phyloP scores from a whole-genome alignment of 2,888 invertebrate species.

The Mesorhabditis belari region DNA sequence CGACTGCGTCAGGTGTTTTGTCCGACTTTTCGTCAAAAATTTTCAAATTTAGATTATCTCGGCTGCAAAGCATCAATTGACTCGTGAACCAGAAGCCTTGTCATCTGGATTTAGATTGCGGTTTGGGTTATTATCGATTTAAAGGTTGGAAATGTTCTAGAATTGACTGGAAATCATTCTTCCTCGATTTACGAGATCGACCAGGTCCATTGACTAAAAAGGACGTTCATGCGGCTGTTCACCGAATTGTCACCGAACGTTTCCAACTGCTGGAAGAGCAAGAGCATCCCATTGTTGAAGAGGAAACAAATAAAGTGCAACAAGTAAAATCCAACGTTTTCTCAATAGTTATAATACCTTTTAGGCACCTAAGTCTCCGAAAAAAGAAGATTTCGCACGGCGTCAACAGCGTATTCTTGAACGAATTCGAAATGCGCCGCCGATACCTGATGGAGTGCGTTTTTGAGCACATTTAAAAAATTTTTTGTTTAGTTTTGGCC shows the following conservation, averaged over 20 bases:
- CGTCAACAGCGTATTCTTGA: background rate
- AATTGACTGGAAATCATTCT: background rate
- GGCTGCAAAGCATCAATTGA: background rate
- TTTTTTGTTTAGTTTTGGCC: background rate
- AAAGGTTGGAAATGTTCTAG: background rate
- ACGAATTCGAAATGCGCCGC: background rate
- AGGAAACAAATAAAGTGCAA: background rate
- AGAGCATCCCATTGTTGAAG: background rate
- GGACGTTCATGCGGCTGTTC: background rate
- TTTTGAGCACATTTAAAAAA: background rate
- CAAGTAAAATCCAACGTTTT: constrained; percentile 2
- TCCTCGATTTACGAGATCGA: background rate
- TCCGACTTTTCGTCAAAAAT: background rate
- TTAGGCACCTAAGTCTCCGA: background rate
- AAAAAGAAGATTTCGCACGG: background rate
- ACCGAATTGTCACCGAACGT: background rate
- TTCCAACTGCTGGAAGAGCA: background rate
- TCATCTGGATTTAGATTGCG: background rate
- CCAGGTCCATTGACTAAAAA: background rate
- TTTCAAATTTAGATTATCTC: background rate
- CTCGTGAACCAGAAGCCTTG: background rate
- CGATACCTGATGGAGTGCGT: background rate
- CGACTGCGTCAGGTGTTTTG: background rate
- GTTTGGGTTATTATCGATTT: background rate
- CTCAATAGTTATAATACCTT: background rate